phyloP scores from a whole-genome alignment of 2,888 invertebrate genomes.

The Branchellion lobata region DNA sequence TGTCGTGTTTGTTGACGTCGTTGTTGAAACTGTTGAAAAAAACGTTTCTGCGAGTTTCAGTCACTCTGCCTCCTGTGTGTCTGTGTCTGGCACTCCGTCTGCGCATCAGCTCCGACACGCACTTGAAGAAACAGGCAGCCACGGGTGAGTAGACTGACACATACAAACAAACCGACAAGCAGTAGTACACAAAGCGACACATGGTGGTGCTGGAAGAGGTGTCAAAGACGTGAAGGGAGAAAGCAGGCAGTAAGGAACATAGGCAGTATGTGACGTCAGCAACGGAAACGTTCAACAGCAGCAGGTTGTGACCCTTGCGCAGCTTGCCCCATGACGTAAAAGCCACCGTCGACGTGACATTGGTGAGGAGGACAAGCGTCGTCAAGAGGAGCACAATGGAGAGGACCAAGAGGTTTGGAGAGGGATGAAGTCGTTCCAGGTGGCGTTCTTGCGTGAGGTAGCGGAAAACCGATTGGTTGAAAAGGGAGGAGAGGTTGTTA shows the following conservation, averaged over 20 bases:
- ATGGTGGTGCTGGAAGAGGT: background rate
- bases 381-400: constrained; percentile 45
- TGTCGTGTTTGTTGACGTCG: background rate
- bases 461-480: background rate
- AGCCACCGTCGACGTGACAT: constrained; percentile 45
- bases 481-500: background rate
- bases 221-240: constrained; percentile 46
- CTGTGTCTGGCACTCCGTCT: background rate
- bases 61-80: background rate
- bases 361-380: constrained; percentile 47
- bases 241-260: constrained; percentile 47
- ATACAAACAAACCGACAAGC: constrained; percentile 51
- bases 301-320: constrained; percentile 50
- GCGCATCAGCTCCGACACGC: constrained; percentile 42
- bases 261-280: constrained; percentile 49
- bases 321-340: constrained; percentile 46
- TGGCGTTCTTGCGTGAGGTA: constrained; percentile 4
- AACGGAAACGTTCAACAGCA: constrained; percentile 51
- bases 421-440: constrained; percentile 2
- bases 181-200: constrained; percentile 51
- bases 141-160: constrained; percentile 52
- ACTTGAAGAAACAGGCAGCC: constrained; percentile 51
- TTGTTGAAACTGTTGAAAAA: background rate
- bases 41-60: background rate
- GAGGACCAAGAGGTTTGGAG: background rate